phyloP scores from a whole-genome alignment of 2,113 vertebrate species.

The Corythaixoides concolor region DNA sequence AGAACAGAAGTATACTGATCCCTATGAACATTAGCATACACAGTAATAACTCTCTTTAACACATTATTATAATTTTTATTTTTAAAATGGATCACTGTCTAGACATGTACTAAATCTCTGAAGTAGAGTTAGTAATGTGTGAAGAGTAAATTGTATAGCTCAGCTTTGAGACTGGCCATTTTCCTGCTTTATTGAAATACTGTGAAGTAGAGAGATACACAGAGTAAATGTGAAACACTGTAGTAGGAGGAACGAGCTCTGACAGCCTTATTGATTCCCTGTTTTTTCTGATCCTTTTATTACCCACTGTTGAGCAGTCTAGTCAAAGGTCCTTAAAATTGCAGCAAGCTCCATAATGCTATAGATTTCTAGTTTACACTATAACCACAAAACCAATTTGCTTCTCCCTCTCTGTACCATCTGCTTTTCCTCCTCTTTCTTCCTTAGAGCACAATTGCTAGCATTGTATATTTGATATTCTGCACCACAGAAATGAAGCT shows the following conservation, averaged over 20 bases:
- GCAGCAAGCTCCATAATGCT: not conserved
- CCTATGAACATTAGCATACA: not conserved
- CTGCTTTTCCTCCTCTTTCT: not conserved
- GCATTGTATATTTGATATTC: not conserved
- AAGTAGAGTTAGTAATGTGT: not conserved
- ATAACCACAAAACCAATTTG: not conserved
- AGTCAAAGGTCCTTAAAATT: not conserved
- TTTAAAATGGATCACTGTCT: not conserved
- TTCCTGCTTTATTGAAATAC: not conserved
- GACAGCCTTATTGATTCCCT: not conserved
- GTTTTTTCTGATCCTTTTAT: constrained; percentile 1
- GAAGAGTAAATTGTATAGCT: not conserved
- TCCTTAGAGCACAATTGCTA: not conserved
- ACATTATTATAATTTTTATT: not conserved
- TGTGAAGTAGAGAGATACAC: not conserved
- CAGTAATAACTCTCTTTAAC: not conserved
- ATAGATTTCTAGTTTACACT: not conserved
- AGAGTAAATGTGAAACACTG: not conserved
- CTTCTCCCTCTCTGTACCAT: not conserved
- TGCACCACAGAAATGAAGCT: not conserved
- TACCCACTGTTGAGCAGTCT: not conserved
- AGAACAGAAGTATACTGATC: not conserved
- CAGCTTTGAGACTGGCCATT: not conserved
- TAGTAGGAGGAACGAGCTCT: not conserved
- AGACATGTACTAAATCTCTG: not conserved